These are phyloP conservation scores for Nemoura dubitans DNA, from an alignment of 2,888 invertebrate species.

Conservation along the genomic window DNA sequence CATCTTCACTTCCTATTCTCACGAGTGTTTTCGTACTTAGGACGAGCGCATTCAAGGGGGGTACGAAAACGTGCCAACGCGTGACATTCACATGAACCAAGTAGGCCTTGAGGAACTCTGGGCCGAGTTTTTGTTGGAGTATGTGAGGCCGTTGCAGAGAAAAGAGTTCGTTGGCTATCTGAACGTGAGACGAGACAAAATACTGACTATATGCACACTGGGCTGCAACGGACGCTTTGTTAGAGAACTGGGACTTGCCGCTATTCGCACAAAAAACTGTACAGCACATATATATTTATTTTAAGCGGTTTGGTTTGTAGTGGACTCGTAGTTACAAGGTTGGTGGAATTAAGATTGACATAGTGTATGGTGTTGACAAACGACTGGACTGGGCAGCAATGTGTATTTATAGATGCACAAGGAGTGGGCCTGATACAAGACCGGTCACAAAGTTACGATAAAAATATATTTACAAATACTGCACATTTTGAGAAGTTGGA, in stretches of 20 bases:
- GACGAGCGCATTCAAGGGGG: slow-evolving; percentile 61
- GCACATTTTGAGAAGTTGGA: too few relatives aligned
- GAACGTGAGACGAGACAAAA: slow-evolving; percentile 61
- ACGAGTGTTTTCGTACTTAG: slow-evolving; percentile 54
- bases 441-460: too few relatives aligned
- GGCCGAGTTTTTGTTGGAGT: slow-evolving; percentile 70
- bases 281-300: not conserved
- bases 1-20: not conserved
- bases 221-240: too few relatives aligned
- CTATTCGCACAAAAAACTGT: not conserved
- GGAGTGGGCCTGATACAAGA: too few relatives aligned
- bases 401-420: not conserved
- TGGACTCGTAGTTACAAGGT: not conserved
- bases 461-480: too few relatives aligned
- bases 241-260: too few relatives aligned
- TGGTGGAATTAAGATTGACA: not conserved
- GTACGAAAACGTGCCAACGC: slow-evolving; percentile 67
- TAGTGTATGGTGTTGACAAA: not conserved
- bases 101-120: slow-evolving; percentile 68
- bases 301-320: not conserved
- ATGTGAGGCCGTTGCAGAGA: slow-evolving; percentile 70
- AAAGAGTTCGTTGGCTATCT: slow-evolving; percentile 69
- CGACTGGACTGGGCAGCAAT: not conserved
- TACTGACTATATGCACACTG: not conserved
- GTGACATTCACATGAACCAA: slow-evolving; percentile 78